Evolutionary conservation across 2,797 vertebrate species (phyloP).

Genomic region (Crenichthys baileyi): DNA sequence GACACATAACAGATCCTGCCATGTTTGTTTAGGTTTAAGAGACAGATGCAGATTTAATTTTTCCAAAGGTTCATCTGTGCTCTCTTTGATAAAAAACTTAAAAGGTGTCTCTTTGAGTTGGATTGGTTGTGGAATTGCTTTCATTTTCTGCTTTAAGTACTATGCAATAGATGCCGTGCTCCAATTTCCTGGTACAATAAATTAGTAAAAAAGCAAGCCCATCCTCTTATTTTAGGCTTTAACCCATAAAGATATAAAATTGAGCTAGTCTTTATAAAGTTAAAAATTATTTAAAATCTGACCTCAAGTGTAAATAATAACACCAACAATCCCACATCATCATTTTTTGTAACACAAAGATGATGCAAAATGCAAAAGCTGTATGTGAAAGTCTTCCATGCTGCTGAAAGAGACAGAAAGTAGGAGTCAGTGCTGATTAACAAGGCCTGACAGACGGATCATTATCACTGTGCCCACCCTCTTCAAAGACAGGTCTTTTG

Average conservation of each 20-base stretch:
- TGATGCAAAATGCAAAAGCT: no score
- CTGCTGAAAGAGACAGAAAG: no score
- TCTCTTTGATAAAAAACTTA: background rate
- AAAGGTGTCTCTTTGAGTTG: background rate
- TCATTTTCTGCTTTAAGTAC: background rate
- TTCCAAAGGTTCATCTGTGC: background rate
- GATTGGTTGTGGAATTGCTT: background rate
- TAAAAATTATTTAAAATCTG: background rate
- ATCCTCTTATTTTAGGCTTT: background rate
- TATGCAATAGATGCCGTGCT: background rate
- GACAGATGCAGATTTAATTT: rapidly evolving
- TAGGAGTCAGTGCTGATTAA: no score
- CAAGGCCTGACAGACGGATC: no score
- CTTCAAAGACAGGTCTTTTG: no score
- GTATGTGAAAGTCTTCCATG: background rate
- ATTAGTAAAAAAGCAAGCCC: background rate
- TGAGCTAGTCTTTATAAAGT: background rate
- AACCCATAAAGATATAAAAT: background rate
- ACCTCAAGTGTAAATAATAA: background rate
- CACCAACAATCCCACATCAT: background rate
- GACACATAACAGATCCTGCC: slow-evolving; percentile 9
- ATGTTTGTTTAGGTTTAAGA: background rate
- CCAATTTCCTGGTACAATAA: background rate
- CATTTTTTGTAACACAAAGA: background rate
- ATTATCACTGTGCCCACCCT: no score